Evolutionary conservation across 1,140 invertebrate species (phyloP).

Genomic region (Trichogramma pretiosum): DNA sequence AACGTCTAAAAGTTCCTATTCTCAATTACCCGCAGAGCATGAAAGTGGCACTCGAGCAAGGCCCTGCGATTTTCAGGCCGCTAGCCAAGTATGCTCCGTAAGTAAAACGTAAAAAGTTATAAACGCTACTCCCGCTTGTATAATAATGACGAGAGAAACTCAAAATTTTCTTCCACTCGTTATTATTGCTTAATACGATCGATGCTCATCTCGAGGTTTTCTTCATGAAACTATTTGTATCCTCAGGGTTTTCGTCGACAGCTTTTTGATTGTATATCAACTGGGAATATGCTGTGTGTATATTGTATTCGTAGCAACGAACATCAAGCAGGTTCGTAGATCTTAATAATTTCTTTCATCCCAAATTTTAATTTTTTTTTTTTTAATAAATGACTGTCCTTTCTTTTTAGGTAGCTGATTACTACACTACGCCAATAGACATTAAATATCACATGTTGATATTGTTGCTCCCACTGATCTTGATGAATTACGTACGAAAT

Average conservation of each 20-base stretch:
- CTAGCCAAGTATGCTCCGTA: no score
- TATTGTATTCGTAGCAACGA: constrained; percentile 61
- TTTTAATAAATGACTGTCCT: no score
- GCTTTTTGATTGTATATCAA: constrained; percentile 53
- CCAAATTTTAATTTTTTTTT: no score
- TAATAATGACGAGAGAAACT: no score
- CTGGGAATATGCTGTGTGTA: constrained; percentile 64
- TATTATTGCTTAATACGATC: no score
- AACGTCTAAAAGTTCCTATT: constrained; percentile 53
- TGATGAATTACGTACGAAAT: constrained; percentile 57
- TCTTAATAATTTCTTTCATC: background rate
- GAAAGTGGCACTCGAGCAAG: constrained; percentile 63
- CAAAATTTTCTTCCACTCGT: no score
- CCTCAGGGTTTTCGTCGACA: constrained; percentile 56
- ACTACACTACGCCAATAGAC: constrained; percentile 26
- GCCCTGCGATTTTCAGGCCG: constrained; percentile 51
- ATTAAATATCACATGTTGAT: constrained; percentile 48
- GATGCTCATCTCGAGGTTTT: no score
- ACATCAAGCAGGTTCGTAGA: constrained; percentile 55
- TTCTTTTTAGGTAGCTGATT: constrained; percentile 40
- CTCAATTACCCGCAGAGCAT: constrained; percentile 71
- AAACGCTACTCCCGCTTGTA: no score
- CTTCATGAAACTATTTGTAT: no score
- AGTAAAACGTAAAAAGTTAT: no score
- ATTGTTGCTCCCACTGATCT: constrained; percentile 49